Evolutionary conservation across 2,888 invertebrate genomes (phyloP), one percentile per base, ranked within the genome.

Genomic region (Allacma fusca): DNA sequence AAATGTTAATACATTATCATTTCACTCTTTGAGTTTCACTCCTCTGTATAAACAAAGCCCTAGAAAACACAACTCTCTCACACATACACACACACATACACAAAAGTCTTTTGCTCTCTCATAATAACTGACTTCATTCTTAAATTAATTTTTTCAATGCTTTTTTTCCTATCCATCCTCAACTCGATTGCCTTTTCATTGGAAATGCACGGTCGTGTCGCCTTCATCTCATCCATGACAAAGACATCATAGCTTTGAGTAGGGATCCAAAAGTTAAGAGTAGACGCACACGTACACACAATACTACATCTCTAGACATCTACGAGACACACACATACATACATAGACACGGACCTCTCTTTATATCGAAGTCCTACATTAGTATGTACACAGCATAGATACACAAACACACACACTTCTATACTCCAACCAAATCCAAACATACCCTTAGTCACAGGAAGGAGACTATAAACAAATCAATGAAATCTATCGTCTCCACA

Each of bases 151-250:
- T 62, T 62, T 62, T 62, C 26, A 4, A 24, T 26, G 12, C 4
- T 4, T 62, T 62, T 62, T 62, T 62, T 62, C 23, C 59, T n/a
- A n/a, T n/a, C n/a, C n/a, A n/a, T 23, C 59, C 23, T 23, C 26
- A 23, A 13, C 62, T 62, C 62, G 65, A 65, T 64, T 74, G 65
- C 40, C 74, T 74, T 74, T 74, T 74, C 26, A 65, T 74, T 67
- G 50, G 21, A 65, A 74, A 74, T 74, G 65, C 74, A 74, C 74
- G 74, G 65, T 74, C 74, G 4, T 74, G 74, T 65, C 65, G 43
- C 44, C 57, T 59, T 71, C 70, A 70, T 44, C 26, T 72, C 74
- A 64, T 44, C 74, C 74, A 50, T 74, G 74, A 65, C 74, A 72
- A 72, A 72, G 72, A 72, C 62, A 72, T 59, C 59, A 62, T 12